Evolutionary conservation across 2,888 invertebrate genomes (phyloP).

Genomic region (Pollenia labialis): DNA sequence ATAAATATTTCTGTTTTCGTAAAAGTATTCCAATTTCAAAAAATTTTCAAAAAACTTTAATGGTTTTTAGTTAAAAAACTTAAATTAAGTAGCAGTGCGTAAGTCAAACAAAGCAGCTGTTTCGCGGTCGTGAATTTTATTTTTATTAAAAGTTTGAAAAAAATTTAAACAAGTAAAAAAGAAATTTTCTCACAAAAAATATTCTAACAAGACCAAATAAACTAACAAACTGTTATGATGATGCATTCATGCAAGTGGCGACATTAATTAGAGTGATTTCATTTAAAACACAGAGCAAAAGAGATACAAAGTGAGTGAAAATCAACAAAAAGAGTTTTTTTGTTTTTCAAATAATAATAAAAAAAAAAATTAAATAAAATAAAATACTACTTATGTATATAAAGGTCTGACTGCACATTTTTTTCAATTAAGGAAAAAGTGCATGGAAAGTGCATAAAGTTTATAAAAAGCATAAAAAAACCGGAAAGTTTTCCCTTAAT

Average conservation of each 20-base stretch:
- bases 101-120: slow-evolving; percentile 39
- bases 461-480: slow-evolving; percentile 27
- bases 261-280: slow-evolving; percentile 62
- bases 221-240: neutral
- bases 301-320: slow-evolving; percentile 16
- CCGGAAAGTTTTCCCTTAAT: slow-evolving; percentile 39
- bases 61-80: slow-evolving; percentile 1
- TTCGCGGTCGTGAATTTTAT: neutral
- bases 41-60: slow-evolving; percentile 27
- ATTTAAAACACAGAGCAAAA: slow-evolving; percentile 21
- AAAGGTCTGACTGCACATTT: slow-evolving; percentile 13
- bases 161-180: neutral
- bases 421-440: slow-evolving; percentile 69
- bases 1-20: neutral
- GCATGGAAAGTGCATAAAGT: slow-evolving; percentile 48
- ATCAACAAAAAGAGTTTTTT: neutral
- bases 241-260: neutral
- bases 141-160: neutral
- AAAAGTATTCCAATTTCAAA: slow-evolving; percentile 33
- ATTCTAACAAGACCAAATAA: neutral
- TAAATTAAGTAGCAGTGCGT: slow-evolving; percentile 42
- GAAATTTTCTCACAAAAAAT: neutral
- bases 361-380: slow-evolving; percentile 33
- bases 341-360: neutral
- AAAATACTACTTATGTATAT: slow-evolving; percentile 11